Conservation (phyloP, 2,888 invertebrate species). For the Uropetala carovei region DNA sequence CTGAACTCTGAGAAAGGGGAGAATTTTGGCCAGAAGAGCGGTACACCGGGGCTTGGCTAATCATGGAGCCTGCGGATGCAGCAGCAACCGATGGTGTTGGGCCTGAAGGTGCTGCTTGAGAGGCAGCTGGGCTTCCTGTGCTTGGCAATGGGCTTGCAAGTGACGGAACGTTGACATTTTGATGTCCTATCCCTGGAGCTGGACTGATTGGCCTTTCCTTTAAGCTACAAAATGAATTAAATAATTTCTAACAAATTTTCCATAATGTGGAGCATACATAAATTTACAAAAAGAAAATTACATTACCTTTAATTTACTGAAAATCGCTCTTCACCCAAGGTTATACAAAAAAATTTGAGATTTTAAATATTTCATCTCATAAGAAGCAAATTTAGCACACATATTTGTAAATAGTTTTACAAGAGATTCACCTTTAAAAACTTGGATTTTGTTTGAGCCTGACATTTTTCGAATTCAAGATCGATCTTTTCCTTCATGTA, state of each 20-base stretch:
- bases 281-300: too few relatives aligned
- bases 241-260: not conserved
- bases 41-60: conserved; percentile 52
- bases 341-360: too few relatives aligned
- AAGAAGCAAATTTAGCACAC: too few relatives aligned
- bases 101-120: conserved; percentile 72
- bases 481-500: too few relatives aligned
- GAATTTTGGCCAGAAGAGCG: conserved; percentile 47
- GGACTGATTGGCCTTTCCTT: conserved; percentile 85
- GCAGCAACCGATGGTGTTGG: conserved; percentile 73
- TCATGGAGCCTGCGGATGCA: conserved; percentile 71
- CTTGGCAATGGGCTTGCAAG: conserved; percentile 78
- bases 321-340: too few relatives aligned
- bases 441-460: too few relatives aligned
- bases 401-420: too few relatives aligned
- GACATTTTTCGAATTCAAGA: too few relatives aligned
- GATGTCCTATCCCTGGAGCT: conserved; percentile 78
- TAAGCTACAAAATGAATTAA: conserved; percentile 73
- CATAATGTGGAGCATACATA: not conserved
- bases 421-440: too few relatives aligned
- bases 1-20: conserved; percentile 57
- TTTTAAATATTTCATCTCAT: too few relatives aligned
- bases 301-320: too few relatives aligned
- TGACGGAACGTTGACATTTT: conserved; percentile 74
- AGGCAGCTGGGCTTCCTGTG: conserved; percentile 78